A percentile compares a stretch with the other conserved stretches of the same genome.
These are phyloP conservation scores for Caenorhabditis zanzibari DNA, from an alignment of 2,888 invertebrate species.

Conservation along the genomic window DNA sequence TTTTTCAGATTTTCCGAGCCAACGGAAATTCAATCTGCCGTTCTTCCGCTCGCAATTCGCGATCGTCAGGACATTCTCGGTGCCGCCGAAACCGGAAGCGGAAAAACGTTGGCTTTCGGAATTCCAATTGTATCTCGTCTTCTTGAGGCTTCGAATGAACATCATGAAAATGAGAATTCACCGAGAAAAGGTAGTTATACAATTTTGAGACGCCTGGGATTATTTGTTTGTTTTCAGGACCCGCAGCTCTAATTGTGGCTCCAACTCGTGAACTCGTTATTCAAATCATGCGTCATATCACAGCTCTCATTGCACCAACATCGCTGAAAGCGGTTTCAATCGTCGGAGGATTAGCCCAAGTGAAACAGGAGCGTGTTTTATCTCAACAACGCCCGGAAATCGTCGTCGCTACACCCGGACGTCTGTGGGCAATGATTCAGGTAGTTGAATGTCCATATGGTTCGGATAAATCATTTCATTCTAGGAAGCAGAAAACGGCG, in stretches of 20 bases:
- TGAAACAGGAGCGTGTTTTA: conserved; percentile 94
- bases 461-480: not conserved
- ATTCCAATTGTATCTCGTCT: conserved; percentile 89
- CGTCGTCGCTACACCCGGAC: conserved; percentile 96
- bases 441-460: not conserved
- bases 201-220: not conserved
- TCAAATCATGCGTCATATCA: conserved; percentile 92
- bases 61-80: conserved; percentile 94
- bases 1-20: conserved; percentile 86
- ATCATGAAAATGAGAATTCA: not conserved
- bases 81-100: conserved; percentile 99
- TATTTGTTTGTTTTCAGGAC: conserved; percentile 65
- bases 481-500: conserved; percentile 79
- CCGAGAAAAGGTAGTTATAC: not conserved
- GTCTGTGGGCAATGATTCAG: conserved; percentile 94
- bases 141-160: conserved; percentile 47
- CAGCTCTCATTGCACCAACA: conserved; percentile 89
- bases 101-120: conserved; percentile 97
- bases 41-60: conserved; percentile 91
- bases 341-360: conserved; percentile 95
- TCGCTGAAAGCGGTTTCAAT: conserved; percentile 89
- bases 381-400: conserved; percentile 90
- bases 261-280: conserved; percentile 97
- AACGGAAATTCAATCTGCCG: conserved; percentile 91
- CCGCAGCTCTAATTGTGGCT: conserved; percentile 93